These are phyloP conservation scores for Brachyalestes nurse DNA, from an alignment of 2,797 vertebrate genomes.

Conservation along the genomic window DNA sequence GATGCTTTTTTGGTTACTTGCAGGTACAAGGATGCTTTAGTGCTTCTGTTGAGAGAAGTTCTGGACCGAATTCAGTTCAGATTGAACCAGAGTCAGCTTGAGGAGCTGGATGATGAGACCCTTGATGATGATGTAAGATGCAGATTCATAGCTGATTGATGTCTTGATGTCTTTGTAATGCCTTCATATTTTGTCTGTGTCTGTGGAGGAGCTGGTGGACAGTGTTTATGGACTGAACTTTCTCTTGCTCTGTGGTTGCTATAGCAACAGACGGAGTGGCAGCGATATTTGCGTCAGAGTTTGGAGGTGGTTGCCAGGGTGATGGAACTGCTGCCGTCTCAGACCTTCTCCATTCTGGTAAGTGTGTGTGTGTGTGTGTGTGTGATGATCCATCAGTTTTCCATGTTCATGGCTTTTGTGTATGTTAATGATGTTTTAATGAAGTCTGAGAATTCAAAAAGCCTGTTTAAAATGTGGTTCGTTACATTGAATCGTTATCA, in stretches of 20 bases:
- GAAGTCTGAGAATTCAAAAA: constrained; percentile 4
- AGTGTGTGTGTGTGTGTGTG: constrained; percentile 24
- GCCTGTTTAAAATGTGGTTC: too few relatives aligned
- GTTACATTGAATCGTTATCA: too few relatives aligned
- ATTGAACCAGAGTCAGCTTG: constrained; percentile 94
- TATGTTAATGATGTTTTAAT: not conserved
- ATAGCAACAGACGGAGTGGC: constrained; percentile 98
- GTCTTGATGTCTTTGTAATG: not conserved
- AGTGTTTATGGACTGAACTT: constrained; percentile 14
- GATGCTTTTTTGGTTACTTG: constrained; percentile 10
- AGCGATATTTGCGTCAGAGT: constrained; percentile 97
- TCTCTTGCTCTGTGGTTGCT: constrained; percentile 47
- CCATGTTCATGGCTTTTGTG: not conserved
- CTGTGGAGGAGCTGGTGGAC: not conserved
- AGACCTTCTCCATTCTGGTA: constrained; percentile 94
- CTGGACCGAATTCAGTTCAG: constrained; percentile 96
- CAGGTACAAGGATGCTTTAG: constrained; percentile 96
- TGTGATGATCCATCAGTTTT: not conserved
- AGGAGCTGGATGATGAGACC: constrained; percentile 96
- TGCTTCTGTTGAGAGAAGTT: constrained; percentile 92
- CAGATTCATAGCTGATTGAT: not conserved
- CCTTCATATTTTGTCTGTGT: not conserved
- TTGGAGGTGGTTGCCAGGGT: constrained; percentile 98
- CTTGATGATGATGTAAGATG: constrained; percentile 94
- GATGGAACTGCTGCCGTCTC: constrained; percentile 98